Evolutionary conservation across 2,797 vertebrate species (phyloP), one percentile per base, ranked within the genome.

Genomic region (Oceanodroma leucorhoa): DNA sequence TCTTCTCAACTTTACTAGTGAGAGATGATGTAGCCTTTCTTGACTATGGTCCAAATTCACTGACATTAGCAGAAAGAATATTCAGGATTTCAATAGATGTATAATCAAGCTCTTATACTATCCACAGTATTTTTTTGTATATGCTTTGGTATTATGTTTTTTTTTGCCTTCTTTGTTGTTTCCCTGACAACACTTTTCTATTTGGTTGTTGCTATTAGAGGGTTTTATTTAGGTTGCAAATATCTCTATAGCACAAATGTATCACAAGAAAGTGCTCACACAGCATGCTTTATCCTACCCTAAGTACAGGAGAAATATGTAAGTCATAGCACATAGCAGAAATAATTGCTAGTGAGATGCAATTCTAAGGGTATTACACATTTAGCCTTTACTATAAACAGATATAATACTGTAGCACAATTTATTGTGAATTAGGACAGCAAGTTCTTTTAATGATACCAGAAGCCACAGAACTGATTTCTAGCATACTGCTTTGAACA

Each of bases 211-310:
- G 91, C 87, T 83, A 53, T 91, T 95, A 93, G 57, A 69, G 95
- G 55, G 7, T 90, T 97, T 95, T 78, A 79, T 87, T 96, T 88
- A 55, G 54, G 48, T 87, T 51, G 66, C 64, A 86, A 94, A 95
- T 97, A 92, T 50, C 64, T 94, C 51, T 51, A 17, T n/a, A 89
- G 61, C 71, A 84, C 41, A 83, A 78, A 93, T 89, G n/a, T 53
- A 58, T 94, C 75, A 82, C 53, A 85, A 51, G 27, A 64, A 87
- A 86, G 27, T 36, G 7, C 14, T 87, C 36, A 32, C 18, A n/a
- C 12, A 55, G 20, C 10, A 1, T 60, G 40, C 38, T 77, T 83
- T 58, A 50, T 84, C 23, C 50, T 69, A 38, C 8, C n/a, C 36
- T 71, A 64, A 78, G 41, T 87, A 78, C 19, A 70, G 53, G 9